A percentile compares a stretch with the other conserved stretches of the same genome.
phyloP scores from a whole-genome alignment of 2,797 vertebrate genomes.

The Neopelma chrysocephalum region DNA sequence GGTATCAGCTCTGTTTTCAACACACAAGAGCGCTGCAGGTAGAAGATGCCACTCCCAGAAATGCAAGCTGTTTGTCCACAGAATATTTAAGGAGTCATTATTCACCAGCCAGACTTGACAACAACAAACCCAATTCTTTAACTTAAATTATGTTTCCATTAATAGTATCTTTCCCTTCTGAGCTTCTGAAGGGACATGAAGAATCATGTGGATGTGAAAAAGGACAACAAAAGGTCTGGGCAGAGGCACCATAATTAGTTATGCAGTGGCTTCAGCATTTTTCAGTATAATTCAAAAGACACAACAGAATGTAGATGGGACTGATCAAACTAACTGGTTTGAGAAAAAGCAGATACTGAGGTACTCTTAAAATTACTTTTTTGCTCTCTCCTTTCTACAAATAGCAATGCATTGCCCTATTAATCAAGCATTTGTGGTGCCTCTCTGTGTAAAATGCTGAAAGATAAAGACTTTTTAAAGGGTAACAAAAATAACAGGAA shows the following conservation, averaged over 20 bases:
- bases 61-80: neutral
- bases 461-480: neutral
- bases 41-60: neutral
- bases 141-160: neutral
- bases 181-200: neutral
- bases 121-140: neutral
- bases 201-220: neutral
- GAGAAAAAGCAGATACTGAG: neutral
- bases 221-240: neutral
- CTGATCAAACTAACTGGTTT: neutral
- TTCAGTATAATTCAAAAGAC: neutral
- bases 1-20: neutral
- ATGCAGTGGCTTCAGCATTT: neutral
- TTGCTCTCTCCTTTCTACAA: neutral
- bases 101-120: neutral
- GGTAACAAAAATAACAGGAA: constrained; percentile 25
- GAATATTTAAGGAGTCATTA: neutral
- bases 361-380: neutral
- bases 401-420: neutral
- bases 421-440: neutral
- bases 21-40: neutral
- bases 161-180: neutral
- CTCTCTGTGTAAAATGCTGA: neutral
- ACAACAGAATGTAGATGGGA: neutral
- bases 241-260: neutral